Evolutionary conservation across 2,888 invertebrate species (phyloP).

Genomic region (Xanthia icteritia): DNA sequence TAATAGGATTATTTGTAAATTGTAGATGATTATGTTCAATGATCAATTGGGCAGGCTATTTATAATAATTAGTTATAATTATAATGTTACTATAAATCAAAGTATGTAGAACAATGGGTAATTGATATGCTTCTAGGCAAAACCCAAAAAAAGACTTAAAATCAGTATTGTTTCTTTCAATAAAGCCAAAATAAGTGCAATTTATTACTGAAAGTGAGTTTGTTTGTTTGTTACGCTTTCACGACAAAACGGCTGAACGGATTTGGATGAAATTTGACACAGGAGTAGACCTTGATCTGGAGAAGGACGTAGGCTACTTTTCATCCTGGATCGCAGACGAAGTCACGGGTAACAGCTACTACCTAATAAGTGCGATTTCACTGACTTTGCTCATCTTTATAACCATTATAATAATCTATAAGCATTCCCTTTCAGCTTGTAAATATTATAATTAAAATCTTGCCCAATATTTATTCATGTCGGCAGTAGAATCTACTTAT

Average conservation of each 20-base stretch:
- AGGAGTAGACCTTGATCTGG: too few species aligned
- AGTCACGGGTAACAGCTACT: too few species aligned
- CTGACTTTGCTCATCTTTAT: too few species aligned
- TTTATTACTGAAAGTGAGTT: not conserved
- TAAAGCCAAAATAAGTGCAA: not conserved
- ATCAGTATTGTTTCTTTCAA: not conserved
- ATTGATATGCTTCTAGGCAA: not conserved
- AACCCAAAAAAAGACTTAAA: not conserved
- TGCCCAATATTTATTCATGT: not conserved
- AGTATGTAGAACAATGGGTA: not conserved
- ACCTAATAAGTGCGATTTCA: too few species aligned
- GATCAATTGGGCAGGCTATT: not conserved
- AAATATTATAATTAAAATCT: conserved; percentile 2
- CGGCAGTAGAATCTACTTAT: not conserved
- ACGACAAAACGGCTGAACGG: too few species aligned
- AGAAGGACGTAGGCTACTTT: too few species aligned
- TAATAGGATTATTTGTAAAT: not conserved
- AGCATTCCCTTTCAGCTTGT: too few species aligned
- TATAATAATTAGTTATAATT: not conserved
- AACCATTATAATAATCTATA: too few species aligned
- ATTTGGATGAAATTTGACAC: too few species aligned
- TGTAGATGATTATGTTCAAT: not conserved
- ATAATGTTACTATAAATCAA: conserved; percentile 2
- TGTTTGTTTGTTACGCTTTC: too few species aligned
- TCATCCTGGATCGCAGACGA: too few species aligned